These are phyloP conservation scores for Alexandromys fortis DNA, from an alignment of 2,113 vertebrate species.

Conservation along the genomic window DNA sequence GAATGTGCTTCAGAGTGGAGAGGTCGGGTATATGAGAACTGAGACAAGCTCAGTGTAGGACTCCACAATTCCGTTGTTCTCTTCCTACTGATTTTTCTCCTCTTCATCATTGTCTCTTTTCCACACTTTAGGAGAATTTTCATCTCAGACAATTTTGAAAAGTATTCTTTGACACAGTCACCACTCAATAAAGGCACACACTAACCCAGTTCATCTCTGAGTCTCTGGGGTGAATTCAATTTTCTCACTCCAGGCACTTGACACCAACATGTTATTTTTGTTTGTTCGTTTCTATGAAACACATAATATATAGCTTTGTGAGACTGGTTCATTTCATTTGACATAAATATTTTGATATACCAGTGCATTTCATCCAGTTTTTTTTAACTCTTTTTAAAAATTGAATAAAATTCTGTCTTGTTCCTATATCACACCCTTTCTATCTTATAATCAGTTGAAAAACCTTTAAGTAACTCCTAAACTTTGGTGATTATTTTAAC, in stretches of 20 bases:
- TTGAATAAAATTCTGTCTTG: not conserved
- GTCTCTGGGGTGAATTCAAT: not conserved
- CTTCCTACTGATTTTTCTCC: not conserved
- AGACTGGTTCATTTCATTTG: not conserved
- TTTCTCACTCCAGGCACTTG: not conserved
- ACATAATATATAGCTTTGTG: not conserved
- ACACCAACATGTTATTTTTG: not conserved
- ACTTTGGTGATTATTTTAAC: not conserved
- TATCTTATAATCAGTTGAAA: not conserved
- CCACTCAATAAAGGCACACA: not conserved
- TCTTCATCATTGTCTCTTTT: not conserved
- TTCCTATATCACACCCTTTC: not conserved
- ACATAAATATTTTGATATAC: not conserved
- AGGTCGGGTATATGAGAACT: not conserved
- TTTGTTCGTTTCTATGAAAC: not conserved
- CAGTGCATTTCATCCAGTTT: not conserved
- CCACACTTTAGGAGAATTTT: not conserved
- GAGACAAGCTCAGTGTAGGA: too few species aligned
- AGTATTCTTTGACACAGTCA: not conserved
- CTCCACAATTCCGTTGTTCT: not conserved
- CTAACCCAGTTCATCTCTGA: not conserved
- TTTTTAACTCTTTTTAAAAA: not conserved
- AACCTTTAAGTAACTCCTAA: not conserved
- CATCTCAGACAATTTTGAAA: not conserved
- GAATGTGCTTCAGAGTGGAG: not conserved